Base-by-base conservation (phyloP, 2,113 vertebrate genomes). In the Sapajus apella region DNA sequence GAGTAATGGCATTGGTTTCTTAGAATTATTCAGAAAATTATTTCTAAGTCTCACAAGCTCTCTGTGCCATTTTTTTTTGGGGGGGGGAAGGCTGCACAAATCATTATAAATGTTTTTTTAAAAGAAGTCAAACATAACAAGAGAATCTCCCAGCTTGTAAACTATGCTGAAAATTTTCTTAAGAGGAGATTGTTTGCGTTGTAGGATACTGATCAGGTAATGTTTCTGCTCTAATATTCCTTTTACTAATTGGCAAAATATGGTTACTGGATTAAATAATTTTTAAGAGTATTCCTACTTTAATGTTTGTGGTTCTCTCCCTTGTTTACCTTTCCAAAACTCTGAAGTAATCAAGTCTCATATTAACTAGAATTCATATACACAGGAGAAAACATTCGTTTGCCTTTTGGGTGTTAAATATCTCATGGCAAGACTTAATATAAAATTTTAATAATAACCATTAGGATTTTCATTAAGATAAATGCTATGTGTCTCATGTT, bases 131-230 rank as follows among this genome's bases (percentile, higher is more conserved):
- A 79, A 72, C 3, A 52, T 55, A 84, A 20, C 50, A 76, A 77
- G 73, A 50, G 3, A 87, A 9, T 77, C 5, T 11, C 7, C 3
- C 5, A 13, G 45, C 32, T 82, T 96, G 14, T 68, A 72, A 75
- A 92, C 18, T 52, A 17, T 52, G 8, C 27, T 50, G 21, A 56
- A 81, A 82, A 32, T 81, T 40, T 58, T 76, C n/a, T 72, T 77
- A 87, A 3, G 9, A 12, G 50, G 80, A 91, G 17, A 3, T 27
- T 64, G 8, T 47, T 72, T 86, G 2, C 40, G 13, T 84, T 91
- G 90, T 35, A 76, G 85, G 81, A 95, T 93, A 96, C 85, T 91
- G 70, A 79, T 90, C 68, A 97, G 95, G 76, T 83, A 4, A 0
- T 25, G 4, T 83, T 87, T 96, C 87, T 68, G 64, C 95, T 76